Base-by-base conservation (phyloP, 2,113 vertebrate species). In the Numenius arquata region DNA sequence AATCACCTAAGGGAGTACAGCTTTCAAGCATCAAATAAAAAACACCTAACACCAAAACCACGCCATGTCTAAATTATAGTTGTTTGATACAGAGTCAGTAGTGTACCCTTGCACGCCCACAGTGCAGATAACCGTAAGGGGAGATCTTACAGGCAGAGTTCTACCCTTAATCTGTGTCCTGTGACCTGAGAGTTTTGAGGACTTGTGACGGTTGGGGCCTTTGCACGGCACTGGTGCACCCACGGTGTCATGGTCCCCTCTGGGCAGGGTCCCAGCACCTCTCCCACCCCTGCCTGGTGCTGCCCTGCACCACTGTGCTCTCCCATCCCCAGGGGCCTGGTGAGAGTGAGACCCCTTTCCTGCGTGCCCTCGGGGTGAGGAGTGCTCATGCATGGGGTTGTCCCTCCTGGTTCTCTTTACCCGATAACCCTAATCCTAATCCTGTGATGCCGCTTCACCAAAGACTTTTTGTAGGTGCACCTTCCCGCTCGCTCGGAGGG, bases 161-260 rank as follows among this genome's bases (percentile, higher is more conserved):
- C 21, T 80, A 26, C 20, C 38, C 13, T 65, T 56, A 27, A 32
- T 25, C 50, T 3, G 0, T 32, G 17, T 61, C 56, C 40, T 62
- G n/a, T 61, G 29, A 43, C 62, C 53, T 26, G 48, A 26, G 41
- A n/a, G 18, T 76, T 58, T 55, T 0, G 1, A 85, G 65, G 38
- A 29, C 19, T 55, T 47, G 20, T 34, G 38, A 18, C 8, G 9
- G 34, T 27, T 3, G 21, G 68, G 52, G 40, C 13, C 25, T 82
- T 79, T 65, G 40, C 47, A 13, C 0, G 0, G 38, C 6, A 3
- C 26, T 16, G 16, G 11, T 41, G 55, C 10, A 8, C 19, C 38
- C 43, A 1, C 0, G 0, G 50, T 78, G 32, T 52, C 0, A 0
- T 1, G 1, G 26, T 74, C 58, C n/a, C 40, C 43, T 36, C 70